These are phyloP conservation scores for Lampris incognitus DNA, from an alignment of 2,113 vertebrate genomes.

Conservation along the genomic window DNA sequence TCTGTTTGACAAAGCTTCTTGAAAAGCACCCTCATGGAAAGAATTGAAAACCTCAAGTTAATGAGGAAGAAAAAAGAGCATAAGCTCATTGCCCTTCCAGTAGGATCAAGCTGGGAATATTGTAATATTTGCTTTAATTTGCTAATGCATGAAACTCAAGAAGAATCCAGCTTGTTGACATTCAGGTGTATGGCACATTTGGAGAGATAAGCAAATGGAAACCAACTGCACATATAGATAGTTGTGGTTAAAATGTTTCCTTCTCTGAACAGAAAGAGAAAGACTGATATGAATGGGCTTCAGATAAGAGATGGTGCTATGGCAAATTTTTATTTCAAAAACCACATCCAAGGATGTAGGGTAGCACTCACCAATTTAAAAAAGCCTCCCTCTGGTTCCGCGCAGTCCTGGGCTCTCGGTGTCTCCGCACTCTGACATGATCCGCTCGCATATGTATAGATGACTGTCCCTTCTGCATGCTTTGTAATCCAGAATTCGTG, in stretches of 20 bases:
- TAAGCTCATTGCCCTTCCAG: neutral
- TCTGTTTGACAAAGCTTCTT: constrained; percentile 12
- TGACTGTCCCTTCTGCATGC: no score
- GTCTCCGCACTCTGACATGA: no score
- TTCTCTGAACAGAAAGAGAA: neutral
- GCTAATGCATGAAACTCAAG: neutral
- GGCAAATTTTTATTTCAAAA: no score
- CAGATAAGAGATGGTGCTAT: no score
- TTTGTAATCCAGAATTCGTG: no score
- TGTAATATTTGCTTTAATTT: no score
- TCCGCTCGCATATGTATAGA: no score
- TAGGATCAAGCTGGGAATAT: neutral
- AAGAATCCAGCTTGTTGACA: neutral
- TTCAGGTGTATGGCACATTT: neutral
- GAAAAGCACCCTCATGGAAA: constrained; percentile 19
- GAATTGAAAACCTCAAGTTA: constrained; percentile 24
- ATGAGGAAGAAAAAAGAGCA: neutral
- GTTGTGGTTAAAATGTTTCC: neutral
- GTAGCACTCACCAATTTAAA: no score
- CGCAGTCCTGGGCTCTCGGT: no score
- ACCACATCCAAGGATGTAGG: no score
- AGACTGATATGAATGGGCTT: neutral
- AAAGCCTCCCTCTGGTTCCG: no score
- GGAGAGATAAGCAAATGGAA: neutral
- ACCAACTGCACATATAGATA: neutral